Evolutionary conservation across 1,140 invertebrate species (phyloP).

Genomic region (Micrasema longulum): DNA sequence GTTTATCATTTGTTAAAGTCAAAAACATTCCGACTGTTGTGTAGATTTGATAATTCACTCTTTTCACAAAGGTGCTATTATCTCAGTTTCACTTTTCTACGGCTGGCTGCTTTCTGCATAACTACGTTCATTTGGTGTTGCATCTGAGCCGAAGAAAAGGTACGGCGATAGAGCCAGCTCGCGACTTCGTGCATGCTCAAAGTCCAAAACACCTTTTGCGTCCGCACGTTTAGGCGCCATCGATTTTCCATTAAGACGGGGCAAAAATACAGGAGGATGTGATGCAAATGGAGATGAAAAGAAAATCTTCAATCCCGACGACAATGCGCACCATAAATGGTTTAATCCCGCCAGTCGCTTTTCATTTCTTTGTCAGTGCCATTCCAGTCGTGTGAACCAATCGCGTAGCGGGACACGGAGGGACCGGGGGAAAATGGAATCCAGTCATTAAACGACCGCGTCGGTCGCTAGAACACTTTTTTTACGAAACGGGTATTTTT

Average conservation of each 20-base stretch:
- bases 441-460: conserved; percentile 22
- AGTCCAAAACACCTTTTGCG: conserved; percentile 1
- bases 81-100: too few relatives aligned
- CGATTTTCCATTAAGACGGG: conserved; percentile 50
- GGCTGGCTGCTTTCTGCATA: too few relatives aligned
- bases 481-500: conserved; percentile 15
- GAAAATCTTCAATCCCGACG: conserved; percentile 25
- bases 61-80: too few relatives aligned
- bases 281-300: conserved; percentile 34
- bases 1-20: too few relatives aligned
- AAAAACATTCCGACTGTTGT: too few relatives aligned
- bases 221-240: conserved; percentile 42
- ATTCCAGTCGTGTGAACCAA: conserved; percentile 11
- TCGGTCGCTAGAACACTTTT: conserved; percentile 16
- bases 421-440: conserved; percentile 5
- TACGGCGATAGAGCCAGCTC: too few relatives aligned
- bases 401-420: neutral
- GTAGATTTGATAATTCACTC: too few relatives aligned
- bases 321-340: conserved; percentile 26
- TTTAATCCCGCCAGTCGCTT: conserved; percentile 25
- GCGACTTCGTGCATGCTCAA: too few relatives aligned
- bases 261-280: conserved; percentile 17
- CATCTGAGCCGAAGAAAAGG: too few relatives aligned
- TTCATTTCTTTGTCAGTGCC: conserved; percentile 3
- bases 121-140: too few relatives aligned